Percentiles rank a stretch among this genome's conserved stretches.
These are phyloP conservation scores for Cylindroiulus punctatus DNA, from an alignment of 2,888 invertebrate genomes.

Conservation along the genomic window DNA sequence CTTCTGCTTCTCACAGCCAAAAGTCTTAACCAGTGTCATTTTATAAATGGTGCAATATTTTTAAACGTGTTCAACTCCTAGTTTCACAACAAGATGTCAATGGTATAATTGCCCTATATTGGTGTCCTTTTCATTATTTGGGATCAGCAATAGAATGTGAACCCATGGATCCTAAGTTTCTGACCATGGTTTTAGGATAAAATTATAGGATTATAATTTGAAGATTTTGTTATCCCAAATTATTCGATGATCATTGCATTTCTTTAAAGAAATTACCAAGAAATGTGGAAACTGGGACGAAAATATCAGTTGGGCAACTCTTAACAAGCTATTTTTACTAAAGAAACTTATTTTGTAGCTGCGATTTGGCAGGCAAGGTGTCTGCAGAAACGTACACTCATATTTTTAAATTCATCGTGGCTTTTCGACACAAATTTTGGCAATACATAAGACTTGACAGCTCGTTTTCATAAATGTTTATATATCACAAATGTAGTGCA, in stretches of 20 bases:
- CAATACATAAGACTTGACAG: too few species aligned
- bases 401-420: too few species aligned
- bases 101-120: not conserved
- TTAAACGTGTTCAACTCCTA: constrained; percentile 21
- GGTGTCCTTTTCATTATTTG: not conserved
- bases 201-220: not conserved
- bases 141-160: not conserved
- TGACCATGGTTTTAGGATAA: not conserved
- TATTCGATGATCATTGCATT: not conserved
- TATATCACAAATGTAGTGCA: too few species aligned
- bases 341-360: too few species aligned
- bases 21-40: constrained; percentile 33
- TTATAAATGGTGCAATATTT: constrained; percentile 34
- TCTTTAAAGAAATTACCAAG: too few species aligned
- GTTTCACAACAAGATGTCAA: not conserved
- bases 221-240: not conserved
- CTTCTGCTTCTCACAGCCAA: not conserved
- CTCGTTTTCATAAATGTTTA: too few species aligned
- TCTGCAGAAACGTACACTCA: too few species aligned
- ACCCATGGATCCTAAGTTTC: not conserved
- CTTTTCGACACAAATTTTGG: too few species aligned
- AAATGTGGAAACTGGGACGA: too few species aligned
- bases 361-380: too few species aligned
- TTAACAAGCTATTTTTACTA: too few species aligned
- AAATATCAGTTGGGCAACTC: too few species aligned